phyloP scores from a whole-genome alignment of 2,113 vertebrate genomes.

The Beaufortia kweichowensis region DNA sequence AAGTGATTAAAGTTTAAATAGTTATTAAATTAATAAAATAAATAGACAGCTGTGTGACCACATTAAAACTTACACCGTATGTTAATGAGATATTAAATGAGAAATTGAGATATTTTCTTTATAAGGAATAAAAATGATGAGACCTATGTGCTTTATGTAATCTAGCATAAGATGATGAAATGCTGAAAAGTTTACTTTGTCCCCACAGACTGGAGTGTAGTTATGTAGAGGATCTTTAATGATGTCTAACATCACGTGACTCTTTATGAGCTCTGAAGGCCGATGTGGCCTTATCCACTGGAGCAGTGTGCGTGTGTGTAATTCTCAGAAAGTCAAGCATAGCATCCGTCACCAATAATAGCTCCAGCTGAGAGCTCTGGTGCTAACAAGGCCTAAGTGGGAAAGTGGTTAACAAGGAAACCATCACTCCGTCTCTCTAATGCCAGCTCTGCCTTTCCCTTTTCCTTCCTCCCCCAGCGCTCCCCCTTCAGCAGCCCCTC shows the following conservation, averaged over 20 bases:
- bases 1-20: too few relatives aligned
- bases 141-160: too few relatives aligned
- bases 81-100: not conserved
- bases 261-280: constrained; percentile 14
- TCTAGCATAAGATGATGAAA: not conserved
- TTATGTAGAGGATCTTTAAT: constrained; percentile 22
- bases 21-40: too few relatives aligned
- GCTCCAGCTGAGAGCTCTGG: constrained; percentile 64
- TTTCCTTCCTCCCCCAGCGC: constrained; percentile 35
- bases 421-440: constrained; percentile 45
- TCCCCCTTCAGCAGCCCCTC: constrained; percentile 28
- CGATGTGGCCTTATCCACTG: not conserved
- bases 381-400: constrained; percentile 72
- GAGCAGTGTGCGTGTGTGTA: constrained; percentile 34
- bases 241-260: constrained; percentile 14
- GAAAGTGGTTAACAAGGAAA: constrained; percentile 73
- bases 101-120: not conserved
- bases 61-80: too few relatives aligned
- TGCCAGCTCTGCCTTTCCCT: constrained; percentile 38
- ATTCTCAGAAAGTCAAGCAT: constrained; percentile 54
- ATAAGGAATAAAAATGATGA: not conserved
- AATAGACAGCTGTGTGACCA: too few relatives aligned
- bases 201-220: not conserved
- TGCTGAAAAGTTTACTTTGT: not conserved
- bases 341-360: constrained; percentile 63